Evolutionary conservation across 35 echinoderm and acorn worm species (phyloP).

Genomic region (Chiridota heheva): DNA sequence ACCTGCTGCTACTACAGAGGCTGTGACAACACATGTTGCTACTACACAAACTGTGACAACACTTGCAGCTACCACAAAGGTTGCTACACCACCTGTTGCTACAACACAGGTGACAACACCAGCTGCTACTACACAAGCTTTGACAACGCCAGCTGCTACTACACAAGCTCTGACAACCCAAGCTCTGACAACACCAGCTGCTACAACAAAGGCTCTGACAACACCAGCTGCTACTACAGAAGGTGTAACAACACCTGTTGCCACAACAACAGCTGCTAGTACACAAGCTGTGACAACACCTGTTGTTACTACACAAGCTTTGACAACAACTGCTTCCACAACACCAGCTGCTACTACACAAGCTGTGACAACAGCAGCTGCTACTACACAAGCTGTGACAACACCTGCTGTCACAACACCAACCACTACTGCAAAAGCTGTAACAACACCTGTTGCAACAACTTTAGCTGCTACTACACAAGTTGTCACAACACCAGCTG

Average conservation of each 20-base stretch:
- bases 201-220: background rate
- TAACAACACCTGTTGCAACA: background rate
- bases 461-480: background rate
- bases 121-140: background rate
- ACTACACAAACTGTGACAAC: slow-evolving; percentile 3
- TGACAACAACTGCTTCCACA: slow-evolving; percentile 14
- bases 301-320: background rate
- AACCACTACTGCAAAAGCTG: background rate
- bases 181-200: background rate
- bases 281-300: slow-evolving; percentile 6
- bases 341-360: background rate
- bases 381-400: background rate
- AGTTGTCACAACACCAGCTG: background rate
- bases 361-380: background rate
- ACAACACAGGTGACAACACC: background rate
- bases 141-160: too few relatives aligned
- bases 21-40: background rate
- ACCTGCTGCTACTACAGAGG: background rate
- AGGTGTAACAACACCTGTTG: background rate
- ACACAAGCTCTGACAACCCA: background rate
- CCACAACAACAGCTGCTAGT: background rate
- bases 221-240: slow-evolving; percentile 28
- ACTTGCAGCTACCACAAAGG: background rate
- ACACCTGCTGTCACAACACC: slow-evolving; percentile 7
- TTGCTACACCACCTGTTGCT: background rate